Base-by-base conservation (phyloP, 1,140 invertebrate genomes). In the Diorhabda sublineata region DNA sequence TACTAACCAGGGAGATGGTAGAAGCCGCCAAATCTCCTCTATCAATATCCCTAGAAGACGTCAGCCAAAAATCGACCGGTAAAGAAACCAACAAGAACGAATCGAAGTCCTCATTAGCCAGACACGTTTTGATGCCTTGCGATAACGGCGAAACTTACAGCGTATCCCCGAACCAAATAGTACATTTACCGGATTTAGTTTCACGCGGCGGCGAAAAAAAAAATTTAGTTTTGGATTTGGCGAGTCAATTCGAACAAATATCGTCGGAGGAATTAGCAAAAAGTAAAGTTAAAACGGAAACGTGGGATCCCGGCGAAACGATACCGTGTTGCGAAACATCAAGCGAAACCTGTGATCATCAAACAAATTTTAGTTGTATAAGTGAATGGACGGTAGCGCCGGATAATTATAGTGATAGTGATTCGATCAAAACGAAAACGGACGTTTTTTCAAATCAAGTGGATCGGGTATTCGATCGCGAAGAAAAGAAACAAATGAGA, bases 121-220 rank as follows among this genome's bases (percentile, higher is more conserved):
- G 90, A 60, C 92, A 93, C 77, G 89, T 93, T 73, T 82, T 92
- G 66, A 91, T 93, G 86, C 91, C 91, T 0, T 92, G 91, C 76
- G 89, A 89, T 70, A 92, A 92, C 78, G 93, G 92, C 0, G 87
- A 91, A 73, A 90, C 90, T 47, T 95, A 95, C 80, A 94, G 92
- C 79, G 92, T 95, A 5, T 94, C 92, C 42, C 92, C 93, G 72
- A 95, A 95, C 79, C 91, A 93, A 83, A 93, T 94, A 69, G 87
- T 95, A 44, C 89, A 93, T 74, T 84, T 94, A 64, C 85, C 86
- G 2, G 75, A 75, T 26, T 60, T 61, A n/a, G 41, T 60, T 41
- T 7, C n/a, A 52, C 42, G 60, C n/a, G 57, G 52, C 5, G 61
- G 57, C 6, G 64, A 70, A 9, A 65, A 70, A 43, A 9, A 68